A percentile compares a stretch with the other conserved stretches of the same genome.
Evolutionary conservation across 2,113 vertebrate species (phyloP).

Genomic region (Megaleporinus macrocephalus): DNA sequence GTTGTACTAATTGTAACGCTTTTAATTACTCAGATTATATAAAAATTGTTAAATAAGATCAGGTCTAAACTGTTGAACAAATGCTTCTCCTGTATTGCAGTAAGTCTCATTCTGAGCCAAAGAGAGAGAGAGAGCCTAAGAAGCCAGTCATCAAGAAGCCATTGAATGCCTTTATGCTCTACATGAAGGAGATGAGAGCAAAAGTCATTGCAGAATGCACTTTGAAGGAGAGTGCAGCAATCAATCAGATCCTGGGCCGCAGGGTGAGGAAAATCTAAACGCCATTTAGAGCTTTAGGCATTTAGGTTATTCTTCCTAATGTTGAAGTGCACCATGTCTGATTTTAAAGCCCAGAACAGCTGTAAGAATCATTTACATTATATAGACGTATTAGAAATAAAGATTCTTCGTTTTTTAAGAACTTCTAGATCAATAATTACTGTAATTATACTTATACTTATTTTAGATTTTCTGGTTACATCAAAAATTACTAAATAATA

Average conservation of each 20-base stretch:
- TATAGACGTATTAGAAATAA: no score
- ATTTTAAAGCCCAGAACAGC: not conserved
- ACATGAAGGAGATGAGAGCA: constrained; percentile 99
- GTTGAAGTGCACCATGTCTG: not conserved
- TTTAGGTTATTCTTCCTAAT: not conserved
- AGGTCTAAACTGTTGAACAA: no score
- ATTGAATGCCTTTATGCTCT: constrained; percentile 98
- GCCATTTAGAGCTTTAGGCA: not conserved
- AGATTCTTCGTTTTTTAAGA: no score
- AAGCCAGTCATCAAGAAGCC: constrained; percentile 99
- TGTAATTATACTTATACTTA: no score
- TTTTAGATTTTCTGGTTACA: no score
- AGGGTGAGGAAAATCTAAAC: constrained; percentile 80
- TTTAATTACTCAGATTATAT: no score
- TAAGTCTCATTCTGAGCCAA: constrained; percentile 90
- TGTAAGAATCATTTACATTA: not conserved
- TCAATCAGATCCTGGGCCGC: constrained; percentile 97
- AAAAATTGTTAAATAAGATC: no score
- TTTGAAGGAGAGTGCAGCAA: constrained; percentile 97
- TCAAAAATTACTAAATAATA: no score
- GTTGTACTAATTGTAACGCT: no score
- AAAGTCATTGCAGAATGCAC: constrained; percentile 99
- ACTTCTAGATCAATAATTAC: no score
- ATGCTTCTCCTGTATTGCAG: constrained; percentile 67
- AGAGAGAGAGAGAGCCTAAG: constrained; percentile 95